A percentile compares a stretch with the other conserved stretches of the same genome.
phyloP scores from a whole-genome alignment of 2,888 invertebrate genomes.

The Netelia inedita region DNA sequence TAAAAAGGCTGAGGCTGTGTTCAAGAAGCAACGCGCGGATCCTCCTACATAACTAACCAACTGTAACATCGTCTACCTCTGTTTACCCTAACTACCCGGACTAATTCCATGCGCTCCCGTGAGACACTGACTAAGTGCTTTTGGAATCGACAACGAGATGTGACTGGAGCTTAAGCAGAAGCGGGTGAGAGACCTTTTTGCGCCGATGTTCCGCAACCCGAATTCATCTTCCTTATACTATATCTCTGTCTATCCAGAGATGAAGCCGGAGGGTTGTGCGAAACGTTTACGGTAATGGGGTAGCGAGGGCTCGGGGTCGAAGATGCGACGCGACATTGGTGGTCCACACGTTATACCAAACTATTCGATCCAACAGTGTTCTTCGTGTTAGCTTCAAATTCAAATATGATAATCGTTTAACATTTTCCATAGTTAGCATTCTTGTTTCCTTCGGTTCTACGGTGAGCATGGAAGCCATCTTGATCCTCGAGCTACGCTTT shows the following conservation, averaged over 20 bases:
- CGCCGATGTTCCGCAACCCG: constrained; percentile 16
- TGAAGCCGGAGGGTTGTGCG: not conserved
- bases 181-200: not conserved
- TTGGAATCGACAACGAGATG: constrained; percentile 58
- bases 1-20: constrained; percentile 18
- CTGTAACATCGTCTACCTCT: constrained; percentile 49
- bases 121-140: constrained; percentile 61
- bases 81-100: constrained; percentile 48
- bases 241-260: not conserved
- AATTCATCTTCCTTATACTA: constrained; percentile 26
- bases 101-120: constrained; percentile 20
- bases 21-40: constrained; percentile 8
- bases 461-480: too few species aligned
- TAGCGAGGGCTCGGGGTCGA: not conserved
- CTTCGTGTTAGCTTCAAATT: too few species aligned
- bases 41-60: constrained; percentile 19
- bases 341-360: not conserved
- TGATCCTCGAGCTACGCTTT: too few species aligned
- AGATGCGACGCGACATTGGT: not conserved
- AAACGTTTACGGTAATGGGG: constrained; percentile 3
- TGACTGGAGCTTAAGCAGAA: constrained; percentile 41
- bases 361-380: not conserved
- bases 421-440: too few species aligned
- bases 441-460: too few species aligned
- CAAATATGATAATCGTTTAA: too few species aligned